Percentiles rank a stretch among this genome's conserved stretches.
Conservation (phyloP, 2,797 vertebrate species). For the Telmatherina bonti region DNA sequence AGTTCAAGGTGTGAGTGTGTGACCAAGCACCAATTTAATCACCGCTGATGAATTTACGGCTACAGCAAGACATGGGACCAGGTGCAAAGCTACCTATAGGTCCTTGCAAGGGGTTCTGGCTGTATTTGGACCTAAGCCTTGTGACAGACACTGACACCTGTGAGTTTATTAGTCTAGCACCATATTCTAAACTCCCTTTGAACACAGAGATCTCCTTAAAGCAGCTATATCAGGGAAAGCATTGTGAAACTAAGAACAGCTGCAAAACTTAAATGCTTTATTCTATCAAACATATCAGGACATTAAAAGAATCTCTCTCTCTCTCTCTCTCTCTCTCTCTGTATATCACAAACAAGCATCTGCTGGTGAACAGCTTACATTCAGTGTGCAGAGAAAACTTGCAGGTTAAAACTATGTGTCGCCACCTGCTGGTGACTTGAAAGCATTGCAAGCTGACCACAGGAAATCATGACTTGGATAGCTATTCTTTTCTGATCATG, state of each 20-base stretch:
- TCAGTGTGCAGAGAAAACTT: background rate
- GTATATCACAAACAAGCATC: background rate
- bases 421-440: slow-evolving; percentile 84
- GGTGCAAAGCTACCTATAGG: slow-evolving; percentile 69
- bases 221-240: slow-evolving; percentile 3
- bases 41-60: slow-evolving; percentile 55
- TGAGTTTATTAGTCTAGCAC: slow-evolving; percentile 57
- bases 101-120: slow-evolving; percentile 32
- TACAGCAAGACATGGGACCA: slow-evolving; percentile 52
- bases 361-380: background rate
- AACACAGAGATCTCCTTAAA: slow-evolving; percentile 35
- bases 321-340: background rate
- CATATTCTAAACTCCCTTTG: slow-evolving; percentile 51
- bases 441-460: slow-evolving; percentile 43
- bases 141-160: slow-evolving; percentile 87
- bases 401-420: slow-evolving; percentile 44
- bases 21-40: slow-evolving; percentile 25
- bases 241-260: background rate
- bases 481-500: background rate
- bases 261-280: background rate
- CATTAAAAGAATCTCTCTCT: background rate
- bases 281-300: background rate
- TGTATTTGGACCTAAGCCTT: slow-evolving; percentile 70
- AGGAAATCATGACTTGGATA: background rate
- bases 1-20: slow-evolving; percentile 54